Evolutionary conservation across 2,797 vertebrate genomes (phyloP), one percentile per base, ranked within the genome.

Genomic region (Micromesistius poutassou): DNA sequence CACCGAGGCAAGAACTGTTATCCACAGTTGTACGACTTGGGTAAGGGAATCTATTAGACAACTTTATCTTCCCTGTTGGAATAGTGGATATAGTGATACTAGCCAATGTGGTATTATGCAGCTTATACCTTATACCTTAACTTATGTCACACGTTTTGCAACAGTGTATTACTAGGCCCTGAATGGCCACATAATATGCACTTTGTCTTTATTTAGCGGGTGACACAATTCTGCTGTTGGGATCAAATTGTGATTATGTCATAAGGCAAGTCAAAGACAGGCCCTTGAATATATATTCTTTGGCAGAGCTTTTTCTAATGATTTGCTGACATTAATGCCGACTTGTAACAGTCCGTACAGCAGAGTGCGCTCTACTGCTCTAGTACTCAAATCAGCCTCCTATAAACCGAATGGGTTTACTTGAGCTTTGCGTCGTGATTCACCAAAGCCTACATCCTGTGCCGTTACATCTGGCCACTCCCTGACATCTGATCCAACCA

Each of bases 361-460:
- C 40, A 42, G 9, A 42, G 40, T 42, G 40, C 13, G 16, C 42
- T 46, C 50, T 8, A 55, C n/a, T n/a, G n/a, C n/a, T n/a, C n/a
- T 66, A 66, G 55, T 66, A 9, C n/a, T 84, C 83, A 85, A 85
- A 85, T 85, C 86, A 76, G 76, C 76, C 73, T 78, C 82, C 71
- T 72, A 88, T 87, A 84, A 83, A 79, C 80, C 74, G 89, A 85
- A 83, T 84, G 75, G 83, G 85, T 85, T 84, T 90, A 85, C 86
- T 84, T 89, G 80, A 88, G 84, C 85, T 84, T 84, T 81, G 85
- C 83, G 85, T 83, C 84, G 86, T 91, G 88, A 92, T 91, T 93
- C 88, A 91, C 87, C 83, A 83, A 88, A 85, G 86, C 86, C 50
- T 28, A 85, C 84, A 83, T 84, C 89, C 89, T 93, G 88, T 82